phyloP scores from a whole-genome alignment of 2,113 vertebrate genomes.

The Recurvirostra avosetta region DNA sequence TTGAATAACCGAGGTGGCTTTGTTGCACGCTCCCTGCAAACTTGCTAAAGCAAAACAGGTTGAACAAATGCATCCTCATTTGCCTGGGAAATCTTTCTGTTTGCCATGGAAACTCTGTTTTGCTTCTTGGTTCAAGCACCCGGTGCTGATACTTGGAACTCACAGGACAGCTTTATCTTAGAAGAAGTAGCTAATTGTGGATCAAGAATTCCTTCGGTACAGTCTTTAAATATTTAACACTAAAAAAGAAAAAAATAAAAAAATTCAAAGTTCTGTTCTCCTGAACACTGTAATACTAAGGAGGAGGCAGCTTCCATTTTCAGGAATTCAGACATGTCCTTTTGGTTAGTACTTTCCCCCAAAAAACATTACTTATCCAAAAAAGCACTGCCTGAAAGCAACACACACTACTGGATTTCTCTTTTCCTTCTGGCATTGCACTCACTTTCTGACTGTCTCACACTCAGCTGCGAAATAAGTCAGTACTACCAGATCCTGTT shows the following conservation, averaged over 20 bases:
- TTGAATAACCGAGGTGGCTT: background rate
- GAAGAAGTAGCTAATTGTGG: background rate
- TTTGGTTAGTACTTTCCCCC: background rate
- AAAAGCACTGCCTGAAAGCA: background rate
- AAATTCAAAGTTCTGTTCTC: background rate
- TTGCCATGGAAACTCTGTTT: conserved; percentile 6
- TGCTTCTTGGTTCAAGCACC: background rate
- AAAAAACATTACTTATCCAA: background rate
- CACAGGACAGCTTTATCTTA: background rate
- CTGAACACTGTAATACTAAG: background rate
- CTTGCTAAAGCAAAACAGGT: background rate
- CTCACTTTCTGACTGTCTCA: background rate
- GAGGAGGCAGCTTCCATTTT: background rate
- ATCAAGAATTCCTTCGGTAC: background rate
- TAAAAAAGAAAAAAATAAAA: background rate
- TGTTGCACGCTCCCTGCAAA: background rate
- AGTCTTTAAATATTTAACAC: background rate
- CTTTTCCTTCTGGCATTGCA: background rate
- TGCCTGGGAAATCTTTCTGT: background rate
- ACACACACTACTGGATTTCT: background rate
- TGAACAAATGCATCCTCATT: background rate
- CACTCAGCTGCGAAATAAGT: background rate
- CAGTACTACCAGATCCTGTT: background rate
- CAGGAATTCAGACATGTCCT: background rate
- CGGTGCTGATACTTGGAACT: background rate